Percentiles rank a stretch among this genome's conserved stretches.
phyloP scores from a whole-genome alignment of 2,888 invertebrate genomes.

The Cheilosia grossa region DNA sequence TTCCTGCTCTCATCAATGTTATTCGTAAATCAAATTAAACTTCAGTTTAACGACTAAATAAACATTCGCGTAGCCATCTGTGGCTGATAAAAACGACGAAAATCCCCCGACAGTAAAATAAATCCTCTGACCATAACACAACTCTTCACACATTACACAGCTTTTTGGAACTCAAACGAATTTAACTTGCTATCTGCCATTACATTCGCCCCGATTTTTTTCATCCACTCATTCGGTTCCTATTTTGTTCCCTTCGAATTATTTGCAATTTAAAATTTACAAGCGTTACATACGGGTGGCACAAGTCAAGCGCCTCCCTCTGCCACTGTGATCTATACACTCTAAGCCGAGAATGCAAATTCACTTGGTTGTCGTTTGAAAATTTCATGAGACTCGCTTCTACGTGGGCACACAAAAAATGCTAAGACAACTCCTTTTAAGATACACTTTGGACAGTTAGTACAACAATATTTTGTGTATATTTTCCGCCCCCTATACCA shows the following conservation, averaged over 20 bases:
- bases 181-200: conserved; percentile 45
- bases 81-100: conserved; percentile 1
- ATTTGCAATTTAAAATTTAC: conserved; percentile 73
- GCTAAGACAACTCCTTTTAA: conserved; percentile 48
- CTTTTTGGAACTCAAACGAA: conserved; percentile 46
- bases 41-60: conserved; percentile 1
- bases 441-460: conserved; percentile 65
- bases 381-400: conserved; percentile 67
- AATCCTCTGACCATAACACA: conserved; percentile 4
- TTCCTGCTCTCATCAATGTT: too few species aligned
- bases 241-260: conserved; percentile 61
- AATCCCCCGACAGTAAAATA: conserved; percentile 43
- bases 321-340: conserved; percentile 28
- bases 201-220: conserved; percentile 41
- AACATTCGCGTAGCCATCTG: conserved; percentile 8
- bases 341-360: conserved; percentile 63
- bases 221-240: conserved; percentile 47
- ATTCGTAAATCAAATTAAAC: not conserved
- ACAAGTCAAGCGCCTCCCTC: conserved; percentile 58
- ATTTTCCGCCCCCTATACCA: conserved; percentile 17
- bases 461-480: conserved; percentile 65
- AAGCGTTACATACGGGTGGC: conserved; percentile 56
- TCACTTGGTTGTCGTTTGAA: conserved; percentile 66
- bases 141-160: not conserved
- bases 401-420: conserved; percentile 62